Percentiles rank a stretch among this genome's conserved stretches.
Conservation (phyloP, 37 sponge, comb jelly and placozoan species). For the Lycopodina hypogea region DNA sequence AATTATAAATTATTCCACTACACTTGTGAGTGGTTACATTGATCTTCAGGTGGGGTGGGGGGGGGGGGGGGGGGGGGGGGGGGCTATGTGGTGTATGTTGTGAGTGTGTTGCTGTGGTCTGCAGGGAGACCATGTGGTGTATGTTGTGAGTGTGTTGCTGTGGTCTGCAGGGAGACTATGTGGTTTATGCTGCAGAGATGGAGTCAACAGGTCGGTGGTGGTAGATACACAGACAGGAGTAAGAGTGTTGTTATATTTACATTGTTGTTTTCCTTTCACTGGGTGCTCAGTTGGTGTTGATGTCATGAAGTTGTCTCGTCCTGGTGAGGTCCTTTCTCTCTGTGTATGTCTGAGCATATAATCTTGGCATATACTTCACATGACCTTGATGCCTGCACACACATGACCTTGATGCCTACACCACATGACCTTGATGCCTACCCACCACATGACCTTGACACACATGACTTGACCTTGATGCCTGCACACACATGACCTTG, state of each 20-base stretch:
- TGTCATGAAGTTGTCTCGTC: slow-evolving; percentile 73
- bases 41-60: too few relatives aligned
- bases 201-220: slow-evolving; percentile 12
- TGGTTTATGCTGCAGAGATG: slow-evolving; percentile 37
- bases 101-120: too few relatives aligned
- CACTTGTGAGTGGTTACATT: too few relatives aligned
- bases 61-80: too few relatives aligned
- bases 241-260: background rate
- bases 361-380: too few relatives aligned
- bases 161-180: slow-evolving; percentile 34
- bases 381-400: background rate
- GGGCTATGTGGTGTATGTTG: too few relatives aligned
- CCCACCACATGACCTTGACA: background rate
- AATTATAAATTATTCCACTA: too few relatives aligned
- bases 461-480: background rate
- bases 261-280: background rate
- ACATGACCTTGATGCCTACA: too few relatives aligned
- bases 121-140: too few relatives aligned
- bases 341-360: background rate
- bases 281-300: slow-evolving; percentile 77
- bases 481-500: background rate
- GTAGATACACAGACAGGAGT: background rate
- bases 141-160: too few relatives aligned
- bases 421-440: too few relatives aligned
- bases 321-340: slow-evolving; percentile 29